Evolutionary conservation across 2,113 vertebrate genomes (phyloP).

Genomic region (Stegastes partitus): DNA sequence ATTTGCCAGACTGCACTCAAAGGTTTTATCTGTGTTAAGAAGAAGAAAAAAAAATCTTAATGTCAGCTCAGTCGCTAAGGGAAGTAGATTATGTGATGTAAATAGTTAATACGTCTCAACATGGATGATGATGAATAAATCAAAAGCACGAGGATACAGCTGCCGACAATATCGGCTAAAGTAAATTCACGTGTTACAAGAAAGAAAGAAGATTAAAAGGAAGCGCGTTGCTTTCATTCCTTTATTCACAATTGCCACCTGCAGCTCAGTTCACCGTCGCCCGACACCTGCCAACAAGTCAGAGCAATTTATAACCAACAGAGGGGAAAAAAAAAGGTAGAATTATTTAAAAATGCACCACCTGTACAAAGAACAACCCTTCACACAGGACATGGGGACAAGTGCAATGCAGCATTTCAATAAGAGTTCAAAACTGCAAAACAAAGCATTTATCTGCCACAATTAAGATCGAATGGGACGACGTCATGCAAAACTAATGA

Average conservation of each 20-base stretch:
- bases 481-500: constrained; percentile 5
- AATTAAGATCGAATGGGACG: constrained; percentile 5
- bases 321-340: constrained; percentile 15
- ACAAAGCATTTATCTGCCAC: constrained; percentile 9
- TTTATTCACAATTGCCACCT: constrained; percentile 73
- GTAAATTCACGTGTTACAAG: background rate
- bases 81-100: background rate
- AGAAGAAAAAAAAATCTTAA: no score
- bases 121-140: constrained; percentile 2
- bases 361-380: constrained; percentile 64
- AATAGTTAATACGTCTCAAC: background rate
- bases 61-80: background rate
- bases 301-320: constrained; percentile 46
- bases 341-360: constrained; percentile 56
- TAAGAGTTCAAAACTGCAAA: constrained; percentile 47
- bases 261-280: constrained; percentile 44
- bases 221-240: constrained; percentile 22
- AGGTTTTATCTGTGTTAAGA: no score
- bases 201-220: background rate
- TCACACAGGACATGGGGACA: constrained; percentile 50
- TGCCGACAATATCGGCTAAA: background rate
- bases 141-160: background rate
- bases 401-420: constrained; percentile 67
- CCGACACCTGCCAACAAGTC: constrained; percentile 41
- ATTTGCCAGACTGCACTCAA: no score